Conservation (phyloP, 2,113 vertebrate species). For the Actenoides lindsayi region DNA sequence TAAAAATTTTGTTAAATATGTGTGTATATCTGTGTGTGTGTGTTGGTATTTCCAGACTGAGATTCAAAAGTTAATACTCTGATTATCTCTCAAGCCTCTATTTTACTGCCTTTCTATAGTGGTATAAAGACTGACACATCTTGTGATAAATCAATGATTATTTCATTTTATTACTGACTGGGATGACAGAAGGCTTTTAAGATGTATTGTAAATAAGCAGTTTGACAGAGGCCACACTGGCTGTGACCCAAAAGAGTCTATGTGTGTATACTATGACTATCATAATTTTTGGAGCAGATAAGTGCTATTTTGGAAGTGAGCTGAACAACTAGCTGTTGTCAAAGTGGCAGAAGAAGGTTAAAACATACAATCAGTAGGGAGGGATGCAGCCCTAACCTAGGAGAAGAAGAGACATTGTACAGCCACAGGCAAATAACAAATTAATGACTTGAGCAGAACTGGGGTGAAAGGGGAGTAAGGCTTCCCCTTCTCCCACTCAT, state of each 20-base stretch:
- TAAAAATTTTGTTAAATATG: neutral
- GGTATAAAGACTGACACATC: neutral
- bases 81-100: neutral
- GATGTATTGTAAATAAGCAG: neutral
- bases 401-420: neutral
- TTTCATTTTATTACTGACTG: constrained; percentile 2
- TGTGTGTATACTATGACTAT: neutral
- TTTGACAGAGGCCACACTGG: neutral
- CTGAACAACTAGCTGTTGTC: neutral
- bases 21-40: neutral
- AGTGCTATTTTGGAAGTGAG: neutral
- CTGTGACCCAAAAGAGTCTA: neutral
- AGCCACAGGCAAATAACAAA: neutral
- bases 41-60: neutral
- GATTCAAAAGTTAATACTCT: neutral
- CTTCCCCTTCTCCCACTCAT: neutral
- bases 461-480: neutral
- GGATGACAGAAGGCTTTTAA: constrained; percentile 3
- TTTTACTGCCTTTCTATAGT: neutral
- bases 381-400: neutral
- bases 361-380: neutral
- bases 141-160: constrained; percentile 15
- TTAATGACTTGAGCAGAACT: neutral
- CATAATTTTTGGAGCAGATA: neutral
- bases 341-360: neutral